Percentiles rank a stretch among this genome's conserved stretches.
Conservation (phyloP, 2,113 vertebrate species). For the Hippoglossus stenolepis region DNA sequence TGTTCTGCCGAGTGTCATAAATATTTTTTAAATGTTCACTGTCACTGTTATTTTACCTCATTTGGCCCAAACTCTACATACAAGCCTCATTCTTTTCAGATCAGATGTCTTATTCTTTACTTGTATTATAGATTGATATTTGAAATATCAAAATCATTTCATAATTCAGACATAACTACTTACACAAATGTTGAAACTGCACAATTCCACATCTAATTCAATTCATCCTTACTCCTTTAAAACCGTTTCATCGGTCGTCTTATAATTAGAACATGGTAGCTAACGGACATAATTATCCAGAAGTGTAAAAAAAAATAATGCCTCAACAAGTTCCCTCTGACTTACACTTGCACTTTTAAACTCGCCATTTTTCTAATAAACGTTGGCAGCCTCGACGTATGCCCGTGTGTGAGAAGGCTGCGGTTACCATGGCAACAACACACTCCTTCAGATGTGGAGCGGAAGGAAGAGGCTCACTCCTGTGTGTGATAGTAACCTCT, state of each 20-base stretch:
- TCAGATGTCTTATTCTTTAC: not conserved
- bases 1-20: not conserved
- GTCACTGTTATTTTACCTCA: not conserved
- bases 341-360: slow-evolving; percentile 34
- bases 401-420: slow-evolving; percentile 60
- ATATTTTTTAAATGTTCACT: not conserved
- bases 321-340: slow-evolving; percentile 40
- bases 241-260: not conserved
- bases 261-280: slow-evolving; percentile 5
- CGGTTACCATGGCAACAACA: slow-evolving; percentile 75
- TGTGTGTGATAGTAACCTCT: slow-evolving; percentile 36
- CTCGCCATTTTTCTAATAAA: slow-evolving; percentile 48
- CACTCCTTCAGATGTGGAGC: slow-evolving; percentile 57
- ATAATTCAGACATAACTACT: not conserved
- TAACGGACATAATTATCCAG: slow-evolving; percentile 1
- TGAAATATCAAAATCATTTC: not conserved
- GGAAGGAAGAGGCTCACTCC: slow-evolving; percentile 29
- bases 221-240: not conserved
- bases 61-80: not conserved
- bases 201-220: not conserved
- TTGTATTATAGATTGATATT: not conserved
- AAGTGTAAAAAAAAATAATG: not conserved
- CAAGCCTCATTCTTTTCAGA: not conserved
- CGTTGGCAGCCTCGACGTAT: slow-evolving; percentile 40
- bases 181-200: not conserved